These are phyloP conservation scores for Drosophila conformis DNA, from an alignment of 2,888 invertebrate species.

Conservation along the genomic window DNA sequence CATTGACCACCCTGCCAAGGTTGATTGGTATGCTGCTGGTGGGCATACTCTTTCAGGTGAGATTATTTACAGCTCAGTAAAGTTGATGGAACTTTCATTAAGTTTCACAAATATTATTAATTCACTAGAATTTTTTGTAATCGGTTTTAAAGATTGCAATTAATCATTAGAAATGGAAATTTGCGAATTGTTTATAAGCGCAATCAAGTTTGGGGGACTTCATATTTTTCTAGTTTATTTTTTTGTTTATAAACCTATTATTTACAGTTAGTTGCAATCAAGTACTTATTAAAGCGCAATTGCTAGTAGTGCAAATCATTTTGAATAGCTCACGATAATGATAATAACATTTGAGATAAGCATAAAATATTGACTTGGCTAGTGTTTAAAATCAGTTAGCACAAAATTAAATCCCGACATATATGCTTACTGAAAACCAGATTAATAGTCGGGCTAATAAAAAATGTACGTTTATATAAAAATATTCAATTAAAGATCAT, in stretches of 20 bases:
- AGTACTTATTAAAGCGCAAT: neutral
- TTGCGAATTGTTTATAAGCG: neutral
- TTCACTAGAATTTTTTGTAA: neutral
- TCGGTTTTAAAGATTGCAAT: neutral
- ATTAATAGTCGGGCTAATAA: neutral
- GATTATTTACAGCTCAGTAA: neutral
- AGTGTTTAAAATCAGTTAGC: neutral
- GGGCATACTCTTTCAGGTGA: constrained; percentile 89
- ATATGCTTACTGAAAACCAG: neutral
- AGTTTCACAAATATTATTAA: neutral
- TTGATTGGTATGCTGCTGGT: constrained; percentile 94
- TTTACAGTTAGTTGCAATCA: neutral
- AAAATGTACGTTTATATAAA: neutral
- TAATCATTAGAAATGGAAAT: neutral
- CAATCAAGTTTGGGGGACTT: neutral
- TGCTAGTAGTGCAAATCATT: neutral
- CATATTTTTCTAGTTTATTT: neutral
- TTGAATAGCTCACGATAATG: neutral
- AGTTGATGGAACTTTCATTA: neutral
- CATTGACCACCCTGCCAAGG: constrained; percentile 92
- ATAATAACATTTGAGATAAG: neutral
- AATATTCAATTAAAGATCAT: neutral
- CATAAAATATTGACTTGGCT: neutral
- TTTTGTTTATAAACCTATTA: neutral
- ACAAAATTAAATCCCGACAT: neutral